Base-by-base conservation (phyloP, 2,797 vertebrate species). In the Mergus octosetaceus region DNA sequence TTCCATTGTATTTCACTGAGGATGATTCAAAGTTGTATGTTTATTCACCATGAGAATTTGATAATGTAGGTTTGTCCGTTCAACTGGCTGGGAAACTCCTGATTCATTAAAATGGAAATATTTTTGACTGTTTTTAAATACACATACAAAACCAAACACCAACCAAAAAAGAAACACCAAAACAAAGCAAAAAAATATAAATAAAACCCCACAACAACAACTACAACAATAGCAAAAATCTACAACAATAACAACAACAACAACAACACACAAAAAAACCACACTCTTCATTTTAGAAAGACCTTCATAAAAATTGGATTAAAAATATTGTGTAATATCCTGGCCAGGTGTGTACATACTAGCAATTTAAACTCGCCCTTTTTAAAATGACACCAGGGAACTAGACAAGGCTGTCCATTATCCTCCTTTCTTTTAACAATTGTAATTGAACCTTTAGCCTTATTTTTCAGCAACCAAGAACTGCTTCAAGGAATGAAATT, bases 291-390 rank as follows among this genome's bases (percentile, higher is more conserved):
- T 30, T 87, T 85, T 60, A 64, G 77, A 90, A 94, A 96, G 88
- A 90, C 84, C 75, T 97, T 97, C 81, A 96, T 97, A 97, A 96
- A 95, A 97, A 96, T 78, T 90, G 96, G 96, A 97, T 97, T 97
- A 95, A 96, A 96, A 97, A 85, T 95, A 91, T 47, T 74, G 69
- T 95, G 90, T 75, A 95, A 97, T 96, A 96, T 96, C 91, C 88
- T 89, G 86, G 49, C 93, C 78, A 56, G 38, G 49, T 92, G 78
- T 95, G 96, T 92, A 91, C 81, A 92, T 82, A 95, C 80, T 75
- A 94, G 93, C 65, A 95, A 95, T 96, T 96, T 94, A 94, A 97
- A 96, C 91, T 96, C 91, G 91, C 93, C 96, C 94, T 97, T 97
- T 97, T 87, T 93, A 90, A 96, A 96, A 97, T 92, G 61, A 96